Percentiles rank a stretch among this genome's conserved stretches.
These are phyloP conservation scores for Cottus gobio DNA, from an alignment of 2,113 vertebrate species.

Conservation along the genomic window DNA sequence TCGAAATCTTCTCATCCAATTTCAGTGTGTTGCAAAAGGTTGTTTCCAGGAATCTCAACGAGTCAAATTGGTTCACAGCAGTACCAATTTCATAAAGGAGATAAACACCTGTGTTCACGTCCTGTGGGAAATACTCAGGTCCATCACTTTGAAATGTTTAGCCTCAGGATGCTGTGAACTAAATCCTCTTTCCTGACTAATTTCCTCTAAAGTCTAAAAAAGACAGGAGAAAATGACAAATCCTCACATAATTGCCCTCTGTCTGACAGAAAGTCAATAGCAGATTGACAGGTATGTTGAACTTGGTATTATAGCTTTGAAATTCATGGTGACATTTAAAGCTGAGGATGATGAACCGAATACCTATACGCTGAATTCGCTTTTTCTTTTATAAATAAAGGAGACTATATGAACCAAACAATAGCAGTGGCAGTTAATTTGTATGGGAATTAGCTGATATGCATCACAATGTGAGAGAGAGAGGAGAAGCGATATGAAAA, in stretches of 20 bases:
- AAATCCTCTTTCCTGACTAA: not conserved
- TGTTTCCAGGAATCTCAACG: not conserved
- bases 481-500: no score
- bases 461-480: no score
- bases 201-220: not conserved
- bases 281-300: not conserved
- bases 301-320: not conserved
- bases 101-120: constrained; percentile 25
- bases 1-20: not conserved
- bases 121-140: not conserved
- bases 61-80: not conserved
- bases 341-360: not conserved
- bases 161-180: not conserved
- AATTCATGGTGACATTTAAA: not conserved
- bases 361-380: no score
- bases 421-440: no score
- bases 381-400: no score
- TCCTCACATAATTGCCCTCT: constrained; percentile 13
- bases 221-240: not conserved
- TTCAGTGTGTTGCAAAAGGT: not conserved
- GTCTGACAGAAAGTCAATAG: constrained; percentile 23
- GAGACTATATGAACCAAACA: no score
- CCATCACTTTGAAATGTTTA: constrained; percentile 6
- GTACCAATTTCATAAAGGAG: not conserved
- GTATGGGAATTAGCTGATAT: no score